Evolutionary conservation across 1,140 invertebrate species (phyloP).

Genomic region (Drosophila equinoxialis): DNA sequence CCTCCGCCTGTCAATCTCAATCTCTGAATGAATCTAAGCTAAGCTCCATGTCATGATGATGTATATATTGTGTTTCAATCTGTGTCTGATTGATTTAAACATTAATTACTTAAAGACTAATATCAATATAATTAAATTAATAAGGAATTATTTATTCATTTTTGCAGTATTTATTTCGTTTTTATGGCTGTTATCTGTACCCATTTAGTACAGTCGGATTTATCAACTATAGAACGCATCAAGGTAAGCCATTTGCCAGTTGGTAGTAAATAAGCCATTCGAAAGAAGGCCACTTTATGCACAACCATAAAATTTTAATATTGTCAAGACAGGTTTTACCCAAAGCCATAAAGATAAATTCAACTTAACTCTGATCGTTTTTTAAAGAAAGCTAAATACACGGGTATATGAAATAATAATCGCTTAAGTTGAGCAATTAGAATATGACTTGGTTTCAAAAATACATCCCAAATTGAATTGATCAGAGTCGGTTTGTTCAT

Average conservation of each 20-base stretch:
- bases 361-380: background rate
- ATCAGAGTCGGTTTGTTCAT: too few relatives aligned
- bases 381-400: background rate
- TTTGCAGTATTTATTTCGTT: conserved; percentile 57
- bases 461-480: too few relatives aligned
- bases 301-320: conserved; percentile 25
- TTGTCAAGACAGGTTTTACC: background rate
- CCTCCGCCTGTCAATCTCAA: too few relatives aligned
- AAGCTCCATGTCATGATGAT: conserved; percentile 9
- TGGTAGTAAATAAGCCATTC: conserved; percentile 8
- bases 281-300: conserved; percentile 1
- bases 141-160: background rate
- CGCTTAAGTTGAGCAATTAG: background rate
- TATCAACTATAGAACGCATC: conserved; percentile 64
- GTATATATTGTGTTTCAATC: conserved; percentile 1
- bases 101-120: background rate
- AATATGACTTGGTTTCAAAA: too few relatives aligned
- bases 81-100: background rate
- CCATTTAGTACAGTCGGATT: conserved; percentile 45
- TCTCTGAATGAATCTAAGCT: too few relatives aligned
- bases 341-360: background rate
- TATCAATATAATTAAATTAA: background rate
- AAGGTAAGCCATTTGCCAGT: conserved; percentile 42
- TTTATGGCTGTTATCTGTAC: conserved; percentile 37
- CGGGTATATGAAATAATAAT: background rate